A percentile compares a stretch with the other conserved stretches of the same genome.
phyloP scores from a whole-genome alignment of 2,113 vertebrate species.

The Eidolon helvum region DNA sequence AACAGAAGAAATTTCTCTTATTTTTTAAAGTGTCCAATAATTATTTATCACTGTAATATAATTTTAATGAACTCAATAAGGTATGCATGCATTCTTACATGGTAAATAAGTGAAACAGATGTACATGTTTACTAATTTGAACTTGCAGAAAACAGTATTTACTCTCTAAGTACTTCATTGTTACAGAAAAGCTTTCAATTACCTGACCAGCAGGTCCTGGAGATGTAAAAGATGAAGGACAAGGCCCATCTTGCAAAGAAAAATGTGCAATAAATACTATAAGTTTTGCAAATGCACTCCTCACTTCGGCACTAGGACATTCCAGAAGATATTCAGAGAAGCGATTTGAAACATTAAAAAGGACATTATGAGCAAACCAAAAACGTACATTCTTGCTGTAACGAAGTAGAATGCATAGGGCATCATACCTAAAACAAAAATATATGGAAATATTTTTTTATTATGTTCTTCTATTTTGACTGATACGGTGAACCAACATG shows the following conservation, averaged over 20 bases:
- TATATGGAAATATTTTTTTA: background rate
- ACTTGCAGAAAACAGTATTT: background rate
- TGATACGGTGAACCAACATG: background rate
- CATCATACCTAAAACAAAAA: slow-evolving; percentile 91
- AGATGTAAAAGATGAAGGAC: slow-evolving; percentile 94
- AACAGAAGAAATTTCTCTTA: background rate
- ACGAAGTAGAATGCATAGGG: slow-evolving; percentile 95
- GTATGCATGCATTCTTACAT: background rate
- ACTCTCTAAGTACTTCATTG: background rate
- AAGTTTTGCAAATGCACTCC: slow-evolving; percentile 97
- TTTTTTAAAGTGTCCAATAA: background rate
- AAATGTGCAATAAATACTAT: slow-evolving; percentile 99
- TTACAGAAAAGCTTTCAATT: background rate
- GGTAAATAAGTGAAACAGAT: background rate
- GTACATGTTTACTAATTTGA: background rate
- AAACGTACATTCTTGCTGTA: slow-evolving; percentile 99
- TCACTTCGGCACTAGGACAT: slow-evolving; percentile 98
- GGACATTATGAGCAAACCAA: slow-evolving; percentile 99
- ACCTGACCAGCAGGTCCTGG: slow-evolving; percentile 96
- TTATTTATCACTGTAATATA: background rate
- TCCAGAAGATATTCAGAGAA: slow-evolving; percentile 98
- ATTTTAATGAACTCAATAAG: background rate
- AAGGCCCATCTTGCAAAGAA: slow-evolving; percentile 98
- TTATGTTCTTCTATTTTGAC: background rate
- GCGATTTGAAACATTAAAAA: slow-evolving; percentile 96